Evolutionary conservation across 2,888 invertebrate species (phyloP).

Genomic region (Panzeria rudis): DNA sequence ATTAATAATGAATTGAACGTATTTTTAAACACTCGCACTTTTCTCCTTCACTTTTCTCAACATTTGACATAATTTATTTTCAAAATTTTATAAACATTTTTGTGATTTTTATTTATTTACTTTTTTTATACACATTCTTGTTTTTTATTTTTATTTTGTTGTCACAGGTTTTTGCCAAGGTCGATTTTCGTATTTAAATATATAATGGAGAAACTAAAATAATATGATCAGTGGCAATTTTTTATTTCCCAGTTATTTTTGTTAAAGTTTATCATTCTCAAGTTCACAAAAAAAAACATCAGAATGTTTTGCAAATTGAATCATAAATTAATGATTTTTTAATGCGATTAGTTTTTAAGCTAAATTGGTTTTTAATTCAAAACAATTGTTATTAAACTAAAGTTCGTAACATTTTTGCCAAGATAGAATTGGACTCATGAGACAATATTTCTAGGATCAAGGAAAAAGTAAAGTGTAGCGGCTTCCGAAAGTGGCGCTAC

Average conservation of each 20-base stretch:
- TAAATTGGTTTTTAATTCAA: too few species aligned
- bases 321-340: background rate
- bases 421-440: too few species aligned
- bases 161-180: background rate
- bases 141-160: background rate
- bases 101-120: background rate
- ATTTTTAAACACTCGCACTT: background rate
- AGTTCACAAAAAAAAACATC: too few species aligned
- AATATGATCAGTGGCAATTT: background rate
- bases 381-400: too few species aligned
- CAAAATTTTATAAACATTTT: background rate
- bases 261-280: background rate
- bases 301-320: background rate
- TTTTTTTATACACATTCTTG: background rate
- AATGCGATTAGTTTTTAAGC: too few species aligned
- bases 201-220: background rate
- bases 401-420: too few species aligned
- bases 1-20: background rate
- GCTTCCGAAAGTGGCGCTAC: too few species aligned
- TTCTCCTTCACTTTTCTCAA: constrained; percentile 8
- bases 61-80: constrained; percentile 32
- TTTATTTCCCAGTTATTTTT: background rate
- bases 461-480: too few species aligned
- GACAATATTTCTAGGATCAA: too few species aligned
- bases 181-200: background rate